A percentile compares a stretch with the other conserved stretches of the same genome.
phyloP scores from a whole-genome alignment of 2,797 vertebrate genomes.

The Liparis tanakae region DNA sequence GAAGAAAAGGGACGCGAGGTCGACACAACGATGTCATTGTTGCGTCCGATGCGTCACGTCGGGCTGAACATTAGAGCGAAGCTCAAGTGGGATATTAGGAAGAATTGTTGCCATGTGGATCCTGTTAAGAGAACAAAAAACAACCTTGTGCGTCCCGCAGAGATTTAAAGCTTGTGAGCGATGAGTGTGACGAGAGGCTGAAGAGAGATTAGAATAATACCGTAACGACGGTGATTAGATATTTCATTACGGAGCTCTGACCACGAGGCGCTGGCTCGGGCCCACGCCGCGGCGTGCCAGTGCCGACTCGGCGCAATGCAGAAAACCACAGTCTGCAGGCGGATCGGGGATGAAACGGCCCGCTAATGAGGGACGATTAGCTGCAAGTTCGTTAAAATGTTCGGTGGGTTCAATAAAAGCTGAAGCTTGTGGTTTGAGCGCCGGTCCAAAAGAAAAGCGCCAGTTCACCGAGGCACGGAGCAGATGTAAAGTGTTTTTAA shows the following conservation, averaged over 20 bases:
- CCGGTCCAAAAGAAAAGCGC: background rate
- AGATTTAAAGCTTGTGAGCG: constrained; percentile 1
- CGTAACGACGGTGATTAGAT: constrained; percentile 10
- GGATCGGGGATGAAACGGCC: constrained; percentile 13
- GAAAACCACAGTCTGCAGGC: constrained; percentile 30
- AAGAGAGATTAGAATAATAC: background rate
- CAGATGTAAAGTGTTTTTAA: background rate
- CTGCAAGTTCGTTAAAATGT: constrained; percentile 44
- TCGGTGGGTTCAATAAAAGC: constrained; percentile 13
- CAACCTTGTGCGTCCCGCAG: constrained; percentile 9
- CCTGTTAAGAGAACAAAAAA: constrained; percentile 18
- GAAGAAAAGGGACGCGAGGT: background rate
- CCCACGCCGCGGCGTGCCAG: constrained; percentile 30
- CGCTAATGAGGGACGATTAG: constrained; percentile 54
- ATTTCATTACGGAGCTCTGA: constrained; percentile 11
- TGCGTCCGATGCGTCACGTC: background rate
- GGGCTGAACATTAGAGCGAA: background rate
- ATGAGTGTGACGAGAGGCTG: background rate
- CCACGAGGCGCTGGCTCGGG: constrained; percentile 24
- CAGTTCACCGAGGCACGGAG: too few relatives aligned
- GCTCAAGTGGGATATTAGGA: constrained; percentile 6
- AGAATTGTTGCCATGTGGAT: constrained; percentile 27
- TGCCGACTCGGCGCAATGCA: constrained; percentile 36
- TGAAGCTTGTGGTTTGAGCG: constrained; percentile 47
- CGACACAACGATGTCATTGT: background rate